Percentiles rank a stretch among this genome's conserved stretches.
phyloP scores from a whole-genome alignment of 2,113 vertebrate genomes.

The Geothlypis trichas region DNA sequence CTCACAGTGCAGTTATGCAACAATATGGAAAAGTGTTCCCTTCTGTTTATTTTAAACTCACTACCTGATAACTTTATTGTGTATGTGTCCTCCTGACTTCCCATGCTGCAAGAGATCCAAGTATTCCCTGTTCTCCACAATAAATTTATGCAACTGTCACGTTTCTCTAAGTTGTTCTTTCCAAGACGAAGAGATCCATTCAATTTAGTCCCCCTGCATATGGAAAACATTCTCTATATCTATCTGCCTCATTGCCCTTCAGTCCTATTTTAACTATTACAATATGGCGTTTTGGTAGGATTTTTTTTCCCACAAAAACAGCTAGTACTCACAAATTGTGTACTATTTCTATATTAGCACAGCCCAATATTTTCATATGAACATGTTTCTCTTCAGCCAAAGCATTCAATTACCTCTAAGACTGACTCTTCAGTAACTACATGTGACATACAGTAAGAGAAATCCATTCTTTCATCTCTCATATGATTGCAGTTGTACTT shows the following conservation, averaged over 20 bases:
- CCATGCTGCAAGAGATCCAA: neutral
- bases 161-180: neutral
- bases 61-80: constrained; percentile 28
- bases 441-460: neutral
- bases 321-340: neutral
- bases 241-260: neutral
- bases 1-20: constrained; percentile 38
- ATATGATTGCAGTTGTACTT: neutral
- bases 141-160: neutral
- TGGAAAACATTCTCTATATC: neutral
- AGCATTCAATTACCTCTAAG: neutral
- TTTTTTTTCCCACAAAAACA: neutral
- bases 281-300: neutral
- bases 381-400: neutral
- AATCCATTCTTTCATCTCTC: neutral
- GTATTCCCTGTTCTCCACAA: neutral
- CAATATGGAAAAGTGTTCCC: neutral
- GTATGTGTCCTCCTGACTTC: neutral
- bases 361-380: neutral
- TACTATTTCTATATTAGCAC: neutral
- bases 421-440: neutral
- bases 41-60: constrained; percentile 46
- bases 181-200: neutral
- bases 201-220: neutral
- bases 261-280: neutral